A percentile compares a stretch with the other conserved stretches of the same genome.
phyloP scores from a whole-genome alignment of 2,797 vertebrate genomes.

The Thamnophis elegans region DNA sequence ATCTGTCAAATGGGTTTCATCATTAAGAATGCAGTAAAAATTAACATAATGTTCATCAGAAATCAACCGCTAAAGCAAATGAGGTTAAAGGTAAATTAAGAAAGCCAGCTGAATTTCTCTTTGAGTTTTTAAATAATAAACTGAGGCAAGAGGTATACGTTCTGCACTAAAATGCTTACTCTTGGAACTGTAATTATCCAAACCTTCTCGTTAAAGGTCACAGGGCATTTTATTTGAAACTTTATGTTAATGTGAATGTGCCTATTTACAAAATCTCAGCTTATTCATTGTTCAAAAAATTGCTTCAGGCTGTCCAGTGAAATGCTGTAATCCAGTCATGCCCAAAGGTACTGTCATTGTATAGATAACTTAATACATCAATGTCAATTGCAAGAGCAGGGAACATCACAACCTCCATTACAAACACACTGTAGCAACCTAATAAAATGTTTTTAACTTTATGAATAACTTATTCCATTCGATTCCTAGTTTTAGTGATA shows the following conservation, averaged over 20 bases:
- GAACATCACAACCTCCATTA: background rate
- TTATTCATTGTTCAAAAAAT: background rate
- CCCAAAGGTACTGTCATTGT: background rate
- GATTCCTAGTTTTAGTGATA: background rate
- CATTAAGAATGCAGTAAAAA: slow-evolving; percentile 63
- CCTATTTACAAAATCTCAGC: background rate
- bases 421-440: background rate
- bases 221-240: background rate
- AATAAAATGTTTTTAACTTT: background rate
- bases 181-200: background rate
- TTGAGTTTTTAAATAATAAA: background rate
- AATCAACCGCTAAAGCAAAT: slow-evolving; percentile 66
- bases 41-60: slow-evolving; percentile 60
- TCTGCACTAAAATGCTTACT: background rate
- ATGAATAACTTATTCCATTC: background rate
- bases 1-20: slow-evolving; percentile 73
- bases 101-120: slow-evolving; percentile 26
- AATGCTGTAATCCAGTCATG: background rate
- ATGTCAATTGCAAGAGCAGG: background rate
- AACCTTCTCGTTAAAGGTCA: background rate
- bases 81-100: slow-evolving; percentile 34
- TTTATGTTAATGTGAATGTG: background rate
- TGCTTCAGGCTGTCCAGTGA: background rate
- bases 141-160: fast-evolving
- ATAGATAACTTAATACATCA: background rate